A percentile compares a stretch with the other conserved stretches of the same genome.
Conservation (phyloP, 1,140 invertebrate species). For the Physella acuta region DNA sequence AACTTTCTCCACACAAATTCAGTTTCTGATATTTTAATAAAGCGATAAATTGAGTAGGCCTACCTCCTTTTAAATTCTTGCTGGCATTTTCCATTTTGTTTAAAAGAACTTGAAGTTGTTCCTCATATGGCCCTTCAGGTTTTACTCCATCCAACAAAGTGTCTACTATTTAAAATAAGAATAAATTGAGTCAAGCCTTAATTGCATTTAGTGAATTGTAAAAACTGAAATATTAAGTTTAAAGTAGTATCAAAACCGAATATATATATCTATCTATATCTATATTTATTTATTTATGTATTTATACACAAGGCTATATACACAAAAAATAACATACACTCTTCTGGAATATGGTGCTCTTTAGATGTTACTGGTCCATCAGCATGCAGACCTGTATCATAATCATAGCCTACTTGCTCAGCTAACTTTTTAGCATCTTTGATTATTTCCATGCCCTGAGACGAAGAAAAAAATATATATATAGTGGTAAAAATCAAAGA, state of each 20-base stretch:
- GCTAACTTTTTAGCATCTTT: slow-evolving; percentile 75
- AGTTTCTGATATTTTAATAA: no score
- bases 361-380: slow-evolving; percentile 45
- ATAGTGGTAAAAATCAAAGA: no score
- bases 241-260: no score
- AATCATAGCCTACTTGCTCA: slow-evolving; percentile 69
- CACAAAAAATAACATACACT: no score
- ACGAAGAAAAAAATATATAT: slow-evolving; percentile 11
- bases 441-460: slow-evolving; percentile 72
- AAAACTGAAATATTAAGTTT: no score
- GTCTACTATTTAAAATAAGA: slow-evolving; percentile 46
- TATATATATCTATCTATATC: no score
- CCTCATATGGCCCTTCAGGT: slow-evolving; percentile 52
- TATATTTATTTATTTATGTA: no score
- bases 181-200: slow-evolving; percentile 13
- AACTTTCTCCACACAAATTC: no score
- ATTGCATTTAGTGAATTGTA: no score
- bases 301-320: no score
- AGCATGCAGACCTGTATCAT: slow-evolving; percentile 59
- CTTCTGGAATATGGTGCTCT: not conserved
- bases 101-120: slow-evolving; percentile 57
- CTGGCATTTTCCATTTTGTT: slow-evolving; percentile 57
- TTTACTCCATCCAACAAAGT: slow-evolving; percentile 46
- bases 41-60: no score
- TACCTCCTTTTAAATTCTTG: slow-evolving; percentile 32